Base-by-base conservation (phyloP, 2,888 invertebrate genomes). In the Caenorhabditis uteleia region DNA sequence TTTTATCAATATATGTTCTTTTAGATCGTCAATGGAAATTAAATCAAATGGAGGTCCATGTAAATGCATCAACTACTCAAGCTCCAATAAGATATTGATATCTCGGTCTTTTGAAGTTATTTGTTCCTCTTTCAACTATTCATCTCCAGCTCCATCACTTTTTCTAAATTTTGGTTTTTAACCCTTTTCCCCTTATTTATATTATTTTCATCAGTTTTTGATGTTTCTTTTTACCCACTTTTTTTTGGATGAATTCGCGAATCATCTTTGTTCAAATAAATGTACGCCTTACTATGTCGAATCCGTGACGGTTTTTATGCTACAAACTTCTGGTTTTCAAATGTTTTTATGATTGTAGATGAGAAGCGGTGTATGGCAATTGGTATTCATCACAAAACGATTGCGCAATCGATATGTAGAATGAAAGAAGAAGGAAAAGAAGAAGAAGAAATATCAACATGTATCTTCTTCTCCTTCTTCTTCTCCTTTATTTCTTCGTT, bases 51-150 rank as follows among this genome's bases (percentile, higher is more conserved):
- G 66, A 73, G 33, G 46, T 61, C 3, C 67, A 67, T n/a, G 61
- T 70, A 26, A 48, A 55, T n/a, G 77, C 77, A 16, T 70, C 73
- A 38, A 64, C 58, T 88, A 83, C 90, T 90, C 70, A 88, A 87
- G 75, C 89, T 88, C 89, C 91, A 90, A 81, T 90, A 88, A 54
- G 83, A 83, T 57, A 84, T 44, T 65, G 43, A 62, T 23, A 29
- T 23, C 38, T 49, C 50, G 26, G 45, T 36, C 48, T 43, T 48
- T 43, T 36, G 42, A 56, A 56, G 42, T 39, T 47, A 48, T 47
- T 16, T 43, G n/a, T 27, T 26, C 29, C 29, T 39, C 26, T 26
- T 33, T 20, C 7, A 29, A 29, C 12, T 6, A 8, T 29, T 29
- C 12, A 8, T 29, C 12, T 29, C 29, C 29, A 29, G 16, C 34